phyloP scores from a whole-genome alignment of 1,140 invertebrate genomes.

The Zaprionus inermis region DNA sequence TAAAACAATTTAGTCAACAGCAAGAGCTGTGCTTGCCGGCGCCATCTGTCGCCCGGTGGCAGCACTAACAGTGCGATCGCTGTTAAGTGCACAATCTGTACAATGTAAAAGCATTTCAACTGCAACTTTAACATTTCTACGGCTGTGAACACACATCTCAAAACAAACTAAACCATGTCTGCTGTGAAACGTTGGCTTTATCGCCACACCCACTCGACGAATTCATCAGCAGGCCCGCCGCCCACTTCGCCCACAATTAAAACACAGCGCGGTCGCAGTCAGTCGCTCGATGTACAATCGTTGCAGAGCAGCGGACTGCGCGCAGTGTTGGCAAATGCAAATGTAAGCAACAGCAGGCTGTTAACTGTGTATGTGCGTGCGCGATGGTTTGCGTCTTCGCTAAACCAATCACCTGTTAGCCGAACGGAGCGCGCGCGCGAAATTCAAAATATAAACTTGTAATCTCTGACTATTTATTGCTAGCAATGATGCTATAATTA shows the following conservation, averaged over 20 bases:
- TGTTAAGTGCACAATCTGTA: slow-evolving; percentile 29
- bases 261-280: slow-evolving; percentile 86
- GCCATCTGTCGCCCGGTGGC: slow-evolving; percentile 44
- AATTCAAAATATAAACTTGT: slow-evolving; percentile 11
- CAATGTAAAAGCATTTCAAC: slow-evolving; percentile 38
- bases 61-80: slow-evolving; percentile 5
- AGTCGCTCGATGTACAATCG: slow-evolving; percentile 90
- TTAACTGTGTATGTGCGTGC: background rate
- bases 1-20: background rate
- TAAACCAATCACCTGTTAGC: slow-evolving; percentile 12
- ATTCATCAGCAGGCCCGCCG: slow-evolving; percentile 65
- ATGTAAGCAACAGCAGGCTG: slow-evolving; percentile 55
- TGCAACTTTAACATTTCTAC: slow-evolving; percentile 12
- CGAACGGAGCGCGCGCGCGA: slow-evolving; percentile 31
- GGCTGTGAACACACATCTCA: slow-evolving; percentile 37
- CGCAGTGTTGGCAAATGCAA: slow-evolving; percentile 69
- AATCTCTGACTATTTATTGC: slow-evolving; percentile 72
- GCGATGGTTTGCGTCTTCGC: slow-evolving; percentile 27
- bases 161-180: slow-evolving; percentile 85
- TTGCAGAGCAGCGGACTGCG: slow-evolving; percentile 89
- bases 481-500: background rate
- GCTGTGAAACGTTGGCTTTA: slow-evolving; percentile 86
- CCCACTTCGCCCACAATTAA: slow-evolving; percentile 69
- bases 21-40: slow-evolving; percentile 7
- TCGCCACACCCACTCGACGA: slow-evolving; percentile 84